These are phyloP conservation scores for Troides aeacus DNA, from an alignment of 2,888 invertebrate species.

Conservation along the genomic window DNA sequence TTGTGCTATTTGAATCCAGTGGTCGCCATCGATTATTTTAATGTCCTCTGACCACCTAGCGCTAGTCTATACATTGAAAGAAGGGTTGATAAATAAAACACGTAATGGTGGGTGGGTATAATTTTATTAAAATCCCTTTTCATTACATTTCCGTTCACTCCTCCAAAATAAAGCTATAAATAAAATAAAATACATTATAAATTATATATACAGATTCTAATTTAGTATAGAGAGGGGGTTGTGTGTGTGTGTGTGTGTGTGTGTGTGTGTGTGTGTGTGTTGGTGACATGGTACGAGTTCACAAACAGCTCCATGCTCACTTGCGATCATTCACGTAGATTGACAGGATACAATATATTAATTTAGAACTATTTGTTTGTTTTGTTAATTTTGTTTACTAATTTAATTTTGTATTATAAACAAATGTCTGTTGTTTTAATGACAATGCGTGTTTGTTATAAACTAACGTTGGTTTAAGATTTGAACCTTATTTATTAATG, in stretches of 20 bases:
- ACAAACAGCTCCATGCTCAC: not conserved
- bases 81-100: constrained; percentile 32
- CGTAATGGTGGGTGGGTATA: constrained; percentile 47
- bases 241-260: constrained; percentile 11
- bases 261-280: constrained; percentile 8
- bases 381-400: too few species aligned
- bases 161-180: constrained; percentile 37
- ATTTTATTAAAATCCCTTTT: constrained; percentile 62
- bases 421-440: too few species aligned
- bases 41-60: too few species aligned
- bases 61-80: too few species aligned
- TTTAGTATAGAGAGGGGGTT: constrained; percentile 10
- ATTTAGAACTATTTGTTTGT: too few species aligned
- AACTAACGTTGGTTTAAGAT: too few species aligned
- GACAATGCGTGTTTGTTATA: too few species aligned
- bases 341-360: not conserved
- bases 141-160: constrained; percentile 43
- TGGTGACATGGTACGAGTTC: constrained; percentile 8
- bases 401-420: too few species aligned
- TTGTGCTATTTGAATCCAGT: too few species aligned
- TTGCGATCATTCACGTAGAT: too few species aligned
- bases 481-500: too few species aligned
- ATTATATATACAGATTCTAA: constrained; percentile 4
- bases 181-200: constrained; percentile 25
- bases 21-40: too few species aligned